These are phyloP conservation scores for Hydrochoerus hydrochaeris DNA, from an alignment of 2,113 vertebrate species.

Conservation along the genomic window DNA sequence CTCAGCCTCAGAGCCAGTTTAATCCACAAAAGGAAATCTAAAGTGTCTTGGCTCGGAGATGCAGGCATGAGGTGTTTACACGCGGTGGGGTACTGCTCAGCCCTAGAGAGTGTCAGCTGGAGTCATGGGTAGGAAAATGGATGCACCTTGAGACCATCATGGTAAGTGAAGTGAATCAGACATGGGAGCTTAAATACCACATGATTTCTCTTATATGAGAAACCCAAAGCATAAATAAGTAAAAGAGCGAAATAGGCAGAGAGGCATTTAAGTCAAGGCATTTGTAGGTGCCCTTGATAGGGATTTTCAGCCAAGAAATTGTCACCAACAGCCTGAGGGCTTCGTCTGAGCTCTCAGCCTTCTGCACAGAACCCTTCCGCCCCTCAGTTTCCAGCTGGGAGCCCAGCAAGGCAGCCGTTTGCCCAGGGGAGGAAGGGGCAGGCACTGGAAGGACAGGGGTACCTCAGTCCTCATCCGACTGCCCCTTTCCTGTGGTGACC, in stretches of 20 bases:
- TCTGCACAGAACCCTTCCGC: background rate
- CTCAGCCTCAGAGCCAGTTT: background rate
- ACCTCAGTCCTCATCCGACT: accelerated
- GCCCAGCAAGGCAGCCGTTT: background rate
- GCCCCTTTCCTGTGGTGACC: background rate
- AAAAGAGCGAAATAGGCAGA: background rate
- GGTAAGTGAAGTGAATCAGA: background rate
- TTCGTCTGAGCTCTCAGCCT: too few relatives aligned
- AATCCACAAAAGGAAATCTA: background rate
- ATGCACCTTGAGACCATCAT: background rate
- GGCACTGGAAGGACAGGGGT: background rate
- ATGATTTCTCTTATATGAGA: background rate
- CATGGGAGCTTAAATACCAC: background rate
- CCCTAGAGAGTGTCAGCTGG: background rate
- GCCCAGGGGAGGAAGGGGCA: background rate
- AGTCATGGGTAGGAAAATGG: background rate
- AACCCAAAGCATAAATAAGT: background rate
- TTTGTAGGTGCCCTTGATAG: background rate
- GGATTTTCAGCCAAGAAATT: background rate
- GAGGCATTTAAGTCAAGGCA: background rate
- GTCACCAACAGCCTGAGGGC: background rate
- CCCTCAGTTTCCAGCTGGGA: background rate
- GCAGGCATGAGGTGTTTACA: background rate
- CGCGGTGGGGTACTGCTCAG: background rate
- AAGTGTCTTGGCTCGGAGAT: background rate